Conservation (phyloP, 2,888 invertebrate genomes). For the Rhorus exstirpatorius region DNA sequence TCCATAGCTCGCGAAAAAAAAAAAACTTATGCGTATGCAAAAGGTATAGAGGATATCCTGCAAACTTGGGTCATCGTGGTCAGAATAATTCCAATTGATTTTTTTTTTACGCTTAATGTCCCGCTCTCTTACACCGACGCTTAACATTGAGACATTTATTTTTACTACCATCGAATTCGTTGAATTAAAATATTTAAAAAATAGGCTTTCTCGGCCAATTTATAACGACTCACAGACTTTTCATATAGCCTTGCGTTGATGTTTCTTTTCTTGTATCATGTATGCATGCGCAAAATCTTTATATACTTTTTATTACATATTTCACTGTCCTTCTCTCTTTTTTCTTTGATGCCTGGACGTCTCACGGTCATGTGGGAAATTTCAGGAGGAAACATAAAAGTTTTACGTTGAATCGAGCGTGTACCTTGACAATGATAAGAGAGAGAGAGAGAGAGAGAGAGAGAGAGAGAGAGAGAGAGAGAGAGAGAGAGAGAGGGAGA, state of each 20-base stretch:
- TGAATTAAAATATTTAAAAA: background rate
- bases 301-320: slow-evolving; percentile 51
- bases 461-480: background rate
- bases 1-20: too few relatives aligned
- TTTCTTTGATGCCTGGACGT: slow-evolving; percentile 38
- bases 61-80: too few relatives aligned
- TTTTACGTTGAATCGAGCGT: slow-evolving; percentile 79
- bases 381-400: slow-evolving; percentile 77
- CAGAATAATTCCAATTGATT: too few relatives aligned
- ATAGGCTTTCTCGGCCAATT: background rate
- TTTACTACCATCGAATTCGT: too few relatives aligned
- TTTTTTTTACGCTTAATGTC: too few relatives aligned
- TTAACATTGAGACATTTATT: too few relatives aligned
- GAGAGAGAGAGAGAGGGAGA: slow-evolving; percentile 7
- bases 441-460: slow-evolving; percentile 11
- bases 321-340: slow-evolving; percentile 17
- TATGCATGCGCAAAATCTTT: slow-evolving; percentile 22
- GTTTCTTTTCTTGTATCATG: slow-evolving; percentile 4
- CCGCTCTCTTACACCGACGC: too few relatives aligned
- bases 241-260: background rate
- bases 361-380: slow-evolving; percentile 80
- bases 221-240: slow-evolving; percentile 25
- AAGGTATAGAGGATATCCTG: too few relatives aligned
- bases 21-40: too few relatives aligned
- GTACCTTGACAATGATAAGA: slow-evolving; percentile 50